Base-by-base conservation (phyloP, 2,113 vertebrate genomes). In the Pelvicachromis taeniatus region DNA sequence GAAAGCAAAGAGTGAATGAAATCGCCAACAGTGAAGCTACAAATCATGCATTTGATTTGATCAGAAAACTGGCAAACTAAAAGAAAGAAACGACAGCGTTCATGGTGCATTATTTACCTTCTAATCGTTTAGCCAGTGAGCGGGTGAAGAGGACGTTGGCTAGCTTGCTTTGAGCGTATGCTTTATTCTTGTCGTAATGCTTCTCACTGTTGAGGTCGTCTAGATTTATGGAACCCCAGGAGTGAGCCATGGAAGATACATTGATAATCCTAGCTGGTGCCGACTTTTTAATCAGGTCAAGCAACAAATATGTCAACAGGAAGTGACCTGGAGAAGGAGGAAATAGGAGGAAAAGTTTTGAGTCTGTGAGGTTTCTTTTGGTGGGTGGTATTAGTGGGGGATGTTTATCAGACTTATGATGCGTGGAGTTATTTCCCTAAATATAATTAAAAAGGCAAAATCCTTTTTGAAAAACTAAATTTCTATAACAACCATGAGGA, bases 131-230 rank as follows among this genome's bases (percentile, higher is more conserved):
- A 7, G 94, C 96, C 78, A 97, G 81, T 1, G 93, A 93, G 75
- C 70, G 95, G n/a, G 94, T 95, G 88, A 95, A 96, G 40, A 97
- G 93, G 81, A 97, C 11, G 7, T 97, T 97, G 40, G 96, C 96
- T 1, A 97, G 95, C 81, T 97, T 97, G 93, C 96, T 97, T 92
- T 97, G 96, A 4, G 93, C 58, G 55, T 97, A 97, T 7, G 96
- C 96, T 33, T 55, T 84, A 2, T 10, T 54, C 82, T 96, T 92
- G 87, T 95, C 35, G 50, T 97, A 97, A 14, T 81, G 85, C 88
- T 95, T 96, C 93, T 97, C 96, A 17, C 96, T 96, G 92, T 97
- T 97, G 53, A 97, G 90, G 93, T 97, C 96, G 1, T 97, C 95
- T 78, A 97, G 90, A 4, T 95, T 95, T 56, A 97, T 96, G 85